These are phyloP conservation scores for Mechanitis mazaeus DNA, from an alignment of 2,888 invertebrate species.

Conservation along the genomic window DNA sequence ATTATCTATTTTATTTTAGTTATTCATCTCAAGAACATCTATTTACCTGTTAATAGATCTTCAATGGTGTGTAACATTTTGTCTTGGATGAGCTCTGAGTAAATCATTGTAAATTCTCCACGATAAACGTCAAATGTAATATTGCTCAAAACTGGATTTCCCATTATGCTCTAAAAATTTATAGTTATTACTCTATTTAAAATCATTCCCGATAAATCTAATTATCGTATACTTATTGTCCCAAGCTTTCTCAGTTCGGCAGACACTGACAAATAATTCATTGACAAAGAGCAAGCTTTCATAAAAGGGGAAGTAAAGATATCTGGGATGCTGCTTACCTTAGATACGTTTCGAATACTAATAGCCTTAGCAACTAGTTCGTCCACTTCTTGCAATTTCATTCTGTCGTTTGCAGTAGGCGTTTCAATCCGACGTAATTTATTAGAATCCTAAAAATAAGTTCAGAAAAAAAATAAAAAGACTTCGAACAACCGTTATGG, in stretches of 20 bases:
- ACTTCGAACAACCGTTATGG: no score
- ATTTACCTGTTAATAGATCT: constrained; percentile 53
- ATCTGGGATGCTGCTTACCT: constrained; percentile 37
- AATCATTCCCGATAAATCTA: no score
- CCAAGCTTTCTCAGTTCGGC: not conserved
- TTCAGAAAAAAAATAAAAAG: not conserved
- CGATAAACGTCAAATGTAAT: constrained; percentile 60
- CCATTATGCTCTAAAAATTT: constrained; percentile 51
- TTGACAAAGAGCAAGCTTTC: no score
- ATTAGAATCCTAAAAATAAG: constrained; percentile 39
- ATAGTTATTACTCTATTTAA: no score
- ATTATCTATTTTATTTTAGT: no score
- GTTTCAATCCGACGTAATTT: constrained; percentile 38
- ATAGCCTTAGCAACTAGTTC: constrained; percentile 60
- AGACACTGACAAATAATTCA: no score
- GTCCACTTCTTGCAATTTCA: constrained; percentile 55
- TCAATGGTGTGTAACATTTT: constrained; percentile 44
- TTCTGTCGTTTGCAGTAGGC: constrained; percentile 32
- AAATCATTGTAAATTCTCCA: constrained; percentile 54
- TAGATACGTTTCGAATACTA: constrained; percentile 54
- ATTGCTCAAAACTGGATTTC: constrained; percentile 39
- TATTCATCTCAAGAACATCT: no score
- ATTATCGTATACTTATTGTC: not conserved
- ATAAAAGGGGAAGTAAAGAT: no score
- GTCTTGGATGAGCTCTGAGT: constrained; percentile 46